Evolutionary conservation across 2,888 invertebrate genomes (phyloP), one percentile per base, ranked within the genome.

Genomic region (Chloroclysta siterata): DNA sequence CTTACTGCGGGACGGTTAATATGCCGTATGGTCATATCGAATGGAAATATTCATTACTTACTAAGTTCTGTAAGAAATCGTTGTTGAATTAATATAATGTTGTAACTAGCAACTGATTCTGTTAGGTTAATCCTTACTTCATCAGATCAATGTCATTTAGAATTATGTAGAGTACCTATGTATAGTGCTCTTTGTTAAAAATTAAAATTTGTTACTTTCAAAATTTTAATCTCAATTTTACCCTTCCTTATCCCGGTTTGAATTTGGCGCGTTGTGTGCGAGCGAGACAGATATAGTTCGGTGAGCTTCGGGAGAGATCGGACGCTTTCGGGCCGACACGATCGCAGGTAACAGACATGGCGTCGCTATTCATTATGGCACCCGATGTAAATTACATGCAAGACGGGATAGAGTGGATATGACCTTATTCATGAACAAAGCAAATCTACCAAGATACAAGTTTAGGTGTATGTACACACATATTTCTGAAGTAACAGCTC

Each of bases 331-430:
- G 73, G 70, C 57, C 52, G 76, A 53, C 73, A 71, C 66, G 65
- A 61, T 36, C 59, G 76, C 84, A 82, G 82, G 83, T 81, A 82
- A 79, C 82, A 84, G 85, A 85, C 83, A 85, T 85, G 85, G 84
- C 86, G 85, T 84, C 85, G 76, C 79, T 82, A 80, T 82, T 84
- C 83, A 83, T 82, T 81, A 80, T 74, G 80, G 78, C 79, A 76
- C 66, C 72, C 78, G 77, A 78, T 76, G 79, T 72, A 80, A 78
- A 75, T 77, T 78, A 76, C 76, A 65, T 70, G 58, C 60, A 53
- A 62, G 76, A 63, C 56, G 72, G 75, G 29, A 33, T 64, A 61
- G 13, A 65, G 55, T 76, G 79, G 84, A 83, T 79, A 66, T 46
- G 77, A 66, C 70, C 44, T n/a, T n/a, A 10, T 13, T 28, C 8